Conservation (phyloP, 2,113 vertebrate genomes). For the Dermatemys mawii region DNA sequence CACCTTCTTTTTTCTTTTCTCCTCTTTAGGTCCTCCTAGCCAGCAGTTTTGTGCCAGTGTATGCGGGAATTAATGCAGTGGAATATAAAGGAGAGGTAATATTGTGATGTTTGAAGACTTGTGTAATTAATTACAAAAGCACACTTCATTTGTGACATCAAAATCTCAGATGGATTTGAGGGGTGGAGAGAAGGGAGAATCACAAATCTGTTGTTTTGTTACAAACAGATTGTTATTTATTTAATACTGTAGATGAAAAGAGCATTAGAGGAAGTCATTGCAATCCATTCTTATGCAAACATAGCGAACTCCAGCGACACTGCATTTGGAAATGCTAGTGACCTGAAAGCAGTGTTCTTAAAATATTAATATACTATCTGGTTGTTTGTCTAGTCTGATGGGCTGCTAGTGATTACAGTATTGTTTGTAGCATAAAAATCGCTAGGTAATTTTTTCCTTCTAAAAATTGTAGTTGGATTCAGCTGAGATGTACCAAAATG, state of each 20-base stretch:
- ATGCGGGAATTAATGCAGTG: conserved; percentile 86
- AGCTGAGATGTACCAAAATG: neutral
- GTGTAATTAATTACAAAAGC: neutral
- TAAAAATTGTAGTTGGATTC: neutral
- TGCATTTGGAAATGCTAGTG: neutral
- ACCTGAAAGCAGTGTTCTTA: neutral
- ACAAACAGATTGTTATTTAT: neutral
- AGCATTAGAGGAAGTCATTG: neutral
- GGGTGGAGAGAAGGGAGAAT: neutral
- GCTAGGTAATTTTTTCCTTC: neutral
- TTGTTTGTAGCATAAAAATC: neutral
- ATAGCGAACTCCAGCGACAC: neutral
- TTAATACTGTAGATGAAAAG: neutral
- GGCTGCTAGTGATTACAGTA: neutral
- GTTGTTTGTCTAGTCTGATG: neutral
- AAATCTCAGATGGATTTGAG: neutral
- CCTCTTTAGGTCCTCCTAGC: conserved; percentile 85
- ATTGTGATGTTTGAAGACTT: rapidly evolving
- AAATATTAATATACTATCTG: neutral
- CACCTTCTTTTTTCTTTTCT: neutral
- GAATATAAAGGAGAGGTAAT: conserved; percentile 91
- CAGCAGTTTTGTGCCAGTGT: conserved; percentile 91
- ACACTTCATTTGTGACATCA: neutral
- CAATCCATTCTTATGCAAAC: neutral
- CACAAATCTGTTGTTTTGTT: neutral